These are phyloP conservation scores for Sebastiscus tertius DNA, from an alignment of 2,797 vertebrate species.

Conservation along the genomic window DNA sequence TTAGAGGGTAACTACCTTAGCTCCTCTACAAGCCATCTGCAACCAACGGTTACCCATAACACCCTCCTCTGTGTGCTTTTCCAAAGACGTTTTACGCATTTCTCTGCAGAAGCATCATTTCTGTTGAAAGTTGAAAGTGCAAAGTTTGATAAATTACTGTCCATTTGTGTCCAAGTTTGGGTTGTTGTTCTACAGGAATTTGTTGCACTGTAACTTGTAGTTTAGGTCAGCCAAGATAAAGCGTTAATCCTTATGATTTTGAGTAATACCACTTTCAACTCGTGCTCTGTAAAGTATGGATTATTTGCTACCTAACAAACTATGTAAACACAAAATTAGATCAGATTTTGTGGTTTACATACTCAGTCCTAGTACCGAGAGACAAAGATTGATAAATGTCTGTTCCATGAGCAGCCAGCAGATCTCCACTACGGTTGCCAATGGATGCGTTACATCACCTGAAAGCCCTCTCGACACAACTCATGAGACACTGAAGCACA, in stretches of 20 bases:
- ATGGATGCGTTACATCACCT: conserved; percentile 42
- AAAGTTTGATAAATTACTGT: background rate
- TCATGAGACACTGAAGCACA: conserved; percentile 34
- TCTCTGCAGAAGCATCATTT: background rate
- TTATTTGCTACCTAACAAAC: background rate
- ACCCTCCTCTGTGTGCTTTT: background rate
- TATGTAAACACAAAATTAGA: background rate
- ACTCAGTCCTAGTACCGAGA: background rate
- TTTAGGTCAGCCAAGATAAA: background rate
- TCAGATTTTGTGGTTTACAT: background rate
- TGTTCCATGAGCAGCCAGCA: conserved; percentile 11
- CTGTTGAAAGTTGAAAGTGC: background rate
- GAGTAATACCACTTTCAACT: background rate
- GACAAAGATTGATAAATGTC: background rate
- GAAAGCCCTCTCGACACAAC: conserved; percentile 37
- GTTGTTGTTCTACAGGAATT: background rate
- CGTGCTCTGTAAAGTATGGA: background rate
- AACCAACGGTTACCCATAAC: background rate
- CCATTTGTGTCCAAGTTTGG: background rate
- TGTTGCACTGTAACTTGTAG: background rate
- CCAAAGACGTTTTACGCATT: background rate
- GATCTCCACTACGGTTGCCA: conserved; percentile 37
- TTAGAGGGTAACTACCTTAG: background rate
- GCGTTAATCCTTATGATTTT: background rate
- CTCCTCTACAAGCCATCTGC: background rate